phyloP scores from a whole-genome alignment of 2,888 invertebrate species.

The Himalopsyche tibetana region DNA sequence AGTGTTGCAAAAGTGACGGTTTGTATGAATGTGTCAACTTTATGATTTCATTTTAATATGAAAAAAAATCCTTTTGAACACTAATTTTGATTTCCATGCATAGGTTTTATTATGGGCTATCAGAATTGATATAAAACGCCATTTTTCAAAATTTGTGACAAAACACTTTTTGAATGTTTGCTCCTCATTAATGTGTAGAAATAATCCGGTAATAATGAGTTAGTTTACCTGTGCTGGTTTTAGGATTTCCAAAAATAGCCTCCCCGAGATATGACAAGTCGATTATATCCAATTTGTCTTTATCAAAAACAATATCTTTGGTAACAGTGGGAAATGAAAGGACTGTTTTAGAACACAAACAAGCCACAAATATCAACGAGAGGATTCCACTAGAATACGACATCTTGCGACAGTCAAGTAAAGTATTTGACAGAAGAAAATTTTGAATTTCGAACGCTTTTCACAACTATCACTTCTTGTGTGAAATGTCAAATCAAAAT shows the following conservation, averaged over 20 bases:
- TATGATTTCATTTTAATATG: no score
- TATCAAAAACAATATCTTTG: not conserved
- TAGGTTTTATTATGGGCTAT: no score
- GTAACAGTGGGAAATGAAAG: not conserved
- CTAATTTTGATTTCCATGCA: no score
- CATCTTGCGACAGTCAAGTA: not conserved
- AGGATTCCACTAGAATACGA: not conserved
- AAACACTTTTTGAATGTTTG: no score
- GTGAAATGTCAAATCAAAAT: slow-evolving; percentile 15
- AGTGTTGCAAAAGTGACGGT: no score
- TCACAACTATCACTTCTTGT: not conserved
- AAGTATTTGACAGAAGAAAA: not conserved
- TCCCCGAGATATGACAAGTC: slow-evolving; percentile 57
- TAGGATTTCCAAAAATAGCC: slow-evolving; percentile 51
- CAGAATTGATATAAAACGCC: no score
- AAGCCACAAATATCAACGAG: not conserved
- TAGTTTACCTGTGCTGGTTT: slow-evolving; percentile 44
- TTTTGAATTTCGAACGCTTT: not conserved
- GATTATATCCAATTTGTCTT: slow-evolving; percentile 7
- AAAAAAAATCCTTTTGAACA: no score
- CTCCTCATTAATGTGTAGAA: no score
- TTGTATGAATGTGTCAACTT: no score
- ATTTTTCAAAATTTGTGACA: no score
- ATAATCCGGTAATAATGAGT: not conserved
- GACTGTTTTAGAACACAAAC: not conserved